A percentile compares a stretch with the other conserved stretches of the same genome.
These are phyloP conservation scores for Blastobasis adustella DNA, from an alignment of 2,888 invertebrate genomes.

Conservation along the genomic window DNA sequence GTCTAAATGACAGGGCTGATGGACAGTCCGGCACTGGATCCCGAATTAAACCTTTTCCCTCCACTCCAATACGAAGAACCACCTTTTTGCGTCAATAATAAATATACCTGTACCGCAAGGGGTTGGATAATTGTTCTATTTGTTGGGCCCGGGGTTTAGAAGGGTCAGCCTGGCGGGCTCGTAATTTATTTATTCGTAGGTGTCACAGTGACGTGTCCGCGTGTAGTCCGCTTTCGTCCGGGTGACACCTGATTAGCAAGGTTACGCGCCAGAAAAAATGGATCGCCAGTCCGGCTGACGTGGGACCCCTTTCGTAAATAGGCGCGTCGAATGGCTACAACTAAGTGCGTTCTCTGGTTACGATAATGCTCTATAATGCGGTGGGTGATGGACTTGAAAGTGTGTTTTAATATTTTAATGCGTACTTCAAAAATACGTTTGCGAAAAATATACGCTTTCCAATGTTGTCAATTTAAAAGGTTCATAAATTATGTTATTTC, in stretches of 20 bases:
- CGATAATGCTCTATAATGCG: neutral
- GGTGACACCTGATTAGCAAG: slow-evolving; percentile 21
- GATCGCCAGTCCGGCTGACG: too few species aligned
- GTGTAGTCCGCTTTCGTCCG: slow-evolving; percentile 17
- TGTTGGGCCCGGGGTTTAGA: slow-evolving; percentile 44
- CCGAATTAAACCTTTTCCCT: neutral
- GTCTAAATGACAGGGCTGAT: slow-evolving; percentile 5
- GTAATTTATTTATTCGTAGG: slow-evolving; percentile 53
- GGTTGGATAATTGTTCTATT: slow-evolving; percentile 66
- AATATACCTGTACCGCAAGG: slow-evolving; percentile 44
- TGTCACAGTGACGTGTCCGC: slow-evolving; percentile 24
- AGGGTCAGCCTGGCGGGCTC: slow-evolving; percentile 38
- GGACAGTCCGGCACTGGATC: slow-evolving; percentile 3
- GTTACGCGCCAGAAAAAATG: neutral
- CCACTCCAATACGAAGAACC: slow-evolving; percentile 4
- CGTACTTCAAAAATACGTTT: too few species aligned
- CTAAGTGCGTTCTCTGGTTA: too few species aligned
- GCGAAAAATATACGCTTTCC: too few species aligned
- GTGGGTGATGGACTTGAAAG: neutral
- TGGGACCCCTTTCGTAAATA: too few species aligned
- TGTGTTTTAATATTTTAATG: too few species aligned
- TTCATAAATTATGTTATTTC: too few species aligned
- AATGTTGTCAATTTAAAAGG: too few species aligned
- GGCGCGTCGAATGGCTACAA: too few species aligned
- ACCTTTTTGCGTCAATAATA: slow-evolving; percentile 57